These are phyloP conservation scores for Neolamprologus ventralis DNA, from an alignment of 2,113 vertebrate genomes.

Conservation along the genomic window DNA sequence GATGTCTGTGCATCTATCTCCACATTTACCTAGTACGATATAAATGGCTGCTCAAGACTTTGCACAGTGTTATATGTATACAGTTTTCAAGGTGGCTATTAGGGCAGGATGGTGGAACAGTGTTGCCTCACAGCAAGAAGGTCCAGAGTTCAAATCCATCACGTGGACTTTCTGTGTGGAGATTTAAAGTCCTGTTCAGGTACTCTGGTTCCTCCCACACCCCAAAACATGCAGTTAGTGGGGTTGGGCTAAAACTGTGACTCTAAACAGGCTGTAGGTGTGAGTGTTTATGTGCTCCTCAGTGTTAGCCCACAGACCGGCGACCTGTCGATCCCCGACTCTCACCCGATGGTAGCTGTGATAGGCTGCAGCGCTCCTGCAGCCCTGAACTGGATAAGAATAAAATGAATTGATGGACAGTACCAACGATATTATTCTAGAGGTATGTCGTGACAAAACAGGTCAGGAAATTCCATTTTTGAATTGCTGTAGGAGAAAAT, in stretches of 20 bases:
- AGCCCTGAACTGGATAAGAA: not conserved
- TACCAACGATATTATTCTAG: not conserved
- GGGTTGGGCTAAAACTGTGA: not conserved
- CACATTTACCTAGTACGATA: fast-evolving
- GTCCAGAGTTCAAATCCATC: not conserved
- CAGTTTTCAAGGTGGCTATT: fast-evolving
- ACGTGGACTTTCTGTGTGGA: not conserved
- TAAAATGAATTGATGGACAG: not conserved
- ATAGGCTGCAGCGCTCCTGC: not conserved
- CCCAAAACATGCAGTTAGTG: not conserved
- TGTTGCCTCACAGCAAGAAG: not conserved
- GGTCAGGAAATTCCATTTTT: not conserved
- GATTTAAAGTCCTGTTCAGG: not conserved
- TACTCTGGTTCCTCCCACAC: not conserved
- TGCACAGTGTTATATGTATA: not conserved
- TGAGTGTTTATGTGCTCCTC: not conserved
- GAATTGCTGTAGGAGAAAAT: not conserved
- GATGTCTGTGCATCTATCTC: not conserved
- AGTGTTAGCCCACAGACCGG: not conserved
- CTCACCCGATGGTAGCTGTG: not conserved
- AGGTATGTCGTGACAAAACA: not conserved
- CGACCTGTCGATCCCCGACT: not conserved
- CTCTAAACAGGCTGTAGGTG: not conserved
- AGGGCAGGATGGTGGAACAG: not conserved
- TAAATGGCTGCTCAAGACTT: not conserved